Base-by-base conservation (phyloP, 2,797 vertebrate genomes). In the Argya squamiceps region DNA sequence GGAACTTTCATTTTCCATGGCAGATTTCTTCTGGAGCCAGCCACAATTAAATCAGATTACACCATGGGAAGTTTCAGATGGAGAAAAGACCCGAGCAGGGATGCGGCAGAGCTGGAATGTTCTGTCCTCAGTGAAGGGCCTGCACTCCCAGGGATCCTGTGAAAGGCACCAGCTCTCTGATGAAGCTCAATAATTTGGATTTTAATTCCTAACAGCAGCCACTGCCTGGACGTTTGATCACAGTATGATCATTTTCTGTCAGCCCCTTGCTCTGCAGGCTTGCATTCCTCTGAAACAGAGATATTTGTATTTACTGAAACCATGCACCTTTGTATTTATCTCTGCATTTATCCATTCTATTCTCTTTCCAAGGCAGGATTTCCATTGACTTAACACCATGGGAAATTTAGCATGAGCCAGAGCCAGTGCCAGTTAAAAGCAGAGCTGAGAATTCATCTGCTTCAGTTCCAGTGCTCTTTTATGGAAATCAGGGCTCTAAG, bases 51-150 rank as follows among this genome's bases (percentile, higher is more conserved):
- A 91, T 88, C 87, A 93, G 94, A 63, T 37, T 58, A 70, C 67
- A 88, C 88, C 94, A 86, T 11, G 73, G 95, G 89, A 96, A 94
- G 90, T 92, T 89, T 83, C 91, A 77, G 83, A 67, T 46, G 83
- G 84, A 62, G 83, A 82, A 79, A 64, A 75, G 67, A 79, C 52
- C 2, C 1, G 58, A 74, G 34, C 2, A 11, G 37, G 52, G 44
- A 2, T 2, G n/a, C 91, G 92, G 91, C 52, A n/a, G 82, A 95
- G 79, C 67, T 80, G 88, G 78, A 92, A 93, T 2, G 13, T 62
- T 64, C 30, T 70, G 80, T 64, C 62, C 88, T 47, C 39, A n/a
- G 17, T 49, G 91, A 92, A 78, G 73, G 47, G 30, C 82, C 79
- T 77, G 81, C 76, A n/a, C 65, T 90, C 88, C 88, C 62, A 64